phyloP scores from a whole-genome alignment of 1,140 invertebrate species.

The Octopus sinensis region DNA sequence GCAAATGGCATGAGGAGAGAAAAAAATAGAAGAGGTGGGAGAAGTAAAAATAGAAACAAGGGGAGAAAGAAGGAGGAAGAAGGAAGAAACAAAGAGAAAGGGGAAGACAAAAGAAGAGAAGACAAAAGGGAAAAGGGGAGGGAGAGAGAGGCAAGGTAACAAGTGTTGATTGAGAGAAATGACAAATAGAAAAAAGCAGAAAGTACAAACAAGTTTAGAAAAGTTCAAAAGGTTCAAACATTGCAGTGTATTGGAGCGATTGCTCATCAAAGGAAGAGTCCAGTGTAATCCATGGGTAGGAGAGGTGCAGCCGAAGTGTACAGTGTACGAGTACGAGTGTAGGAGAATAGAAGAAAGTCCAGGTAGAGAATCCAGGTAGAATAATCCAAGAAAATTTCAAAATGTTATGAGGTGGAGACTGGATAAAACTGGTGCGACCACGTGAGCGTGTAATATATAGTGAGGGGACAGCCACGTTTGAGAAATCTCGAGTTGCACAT shows the following conservation, averaged over 20 bases:
- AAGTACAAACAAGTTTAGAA: background rate
- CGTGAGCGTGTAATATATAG: too few relatives aligned
- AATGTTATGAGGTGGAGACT: too few relatives aligned
- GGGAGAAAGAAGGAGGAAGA: slow-evolving; percentile 12
- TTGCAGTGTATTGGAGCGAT: background rate
- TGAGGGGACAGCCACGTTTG: too few relatives aligned
- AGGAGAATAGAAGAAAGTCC: too few relatives aligned
- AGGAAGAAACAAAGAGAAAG: slow-evolving; percentile 7
- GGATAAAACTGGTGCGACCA: too few relatives aligned
- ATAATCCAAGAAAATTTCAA: too few relatives aligned
- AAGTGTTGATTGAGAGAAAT: slow-evolving; percentile 11
- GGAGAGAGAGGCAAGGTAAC: slow-evolving; percentile 13
- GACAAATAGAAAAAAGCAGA: slow-evolving; percentile 7
- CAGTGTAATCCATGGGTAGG: too few relatives aligned
- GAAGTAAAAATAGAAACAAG: background rate
- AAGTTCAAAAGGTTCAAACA: background rate
- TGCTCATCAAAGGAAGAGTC: background rate
- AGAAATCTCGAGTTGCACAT: too few relatives aligned
- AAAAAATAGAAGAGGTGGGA: background rate
- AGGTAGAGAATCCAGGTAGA: too few relatives aligned
- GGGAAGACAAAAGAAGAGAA: background rate
- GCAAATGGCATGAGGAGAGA: background rate
- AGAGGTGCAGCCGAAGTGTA: too few relatives aligned
- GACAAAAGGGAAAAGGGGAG: slow-evolving; percentile 14
- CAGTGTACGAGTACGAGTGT: too few relatives aligned